phyloP scores from a whole-genome alignment of 2,888 invertebrate species.

The Trachelus stipa region DNA sequence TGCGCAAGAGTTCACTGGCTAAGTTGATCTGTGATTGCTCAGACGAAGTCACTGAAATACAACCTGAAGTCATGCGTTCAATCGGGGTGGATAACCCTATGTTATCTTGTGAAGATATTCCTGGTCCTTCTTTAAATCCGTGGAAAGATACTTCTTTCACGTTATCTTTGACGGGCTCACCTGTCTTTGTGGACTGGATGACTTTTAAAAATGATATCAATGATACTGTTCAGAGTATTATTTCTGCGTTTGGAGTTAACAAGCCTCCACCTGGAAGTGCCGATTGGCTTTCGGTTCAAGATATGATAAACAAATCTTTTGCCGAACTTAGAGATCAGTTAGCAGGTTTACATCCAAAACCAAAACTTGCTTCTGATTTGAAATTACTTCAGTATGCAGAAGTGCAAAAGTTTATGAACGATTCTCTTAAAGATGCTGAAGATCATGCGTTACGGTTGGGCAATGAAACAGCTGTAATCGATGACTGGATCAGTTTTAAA shows the following conservation, averaged over 20 bases:
- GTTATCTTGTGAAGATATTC: conserved; percentile 74
- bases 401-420: conserved; percentile 8
- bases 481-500: conserved; percentile 42
- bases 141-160: conserved; percentile 68
- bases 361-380: background rate
- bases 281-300: conserved; percentile 39
- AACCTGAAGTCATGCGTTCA: conserved; percentile 78
- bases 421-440: conserved; percentile 13
- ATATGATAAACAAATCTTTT: conserved; percentile 42
- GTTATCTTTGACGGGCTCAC: conserved; percentile 4
- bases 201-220: conserved; percentile 42
- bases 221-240: conserved; percentile 37
- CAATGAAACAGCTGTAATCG: conserved; percentile 11
- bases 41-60: conserved; percentile 73
- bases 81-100: conserved; percentile 71
- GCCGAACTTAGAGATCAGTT: conserved; percentile 39
- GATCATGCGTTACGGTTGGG: conserved; percentile 8
- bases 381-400: background rate
- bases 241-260: conserved; percentile 33
- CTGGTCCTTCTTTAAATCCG: conserved; percentile 69
- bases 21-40: conserved; percentile 83
- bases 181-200: conserved; percentile 29
- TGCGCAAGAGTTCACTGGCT: conserved; percentile 81
- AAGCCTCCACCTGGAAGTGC: conserved; percentile 25
- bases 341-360: conserved; percentile 26